Evolutionary conservation across 2,888 invertebrate genomes (phyloP).

Genomic region (Cephus spinipes): DNA sequence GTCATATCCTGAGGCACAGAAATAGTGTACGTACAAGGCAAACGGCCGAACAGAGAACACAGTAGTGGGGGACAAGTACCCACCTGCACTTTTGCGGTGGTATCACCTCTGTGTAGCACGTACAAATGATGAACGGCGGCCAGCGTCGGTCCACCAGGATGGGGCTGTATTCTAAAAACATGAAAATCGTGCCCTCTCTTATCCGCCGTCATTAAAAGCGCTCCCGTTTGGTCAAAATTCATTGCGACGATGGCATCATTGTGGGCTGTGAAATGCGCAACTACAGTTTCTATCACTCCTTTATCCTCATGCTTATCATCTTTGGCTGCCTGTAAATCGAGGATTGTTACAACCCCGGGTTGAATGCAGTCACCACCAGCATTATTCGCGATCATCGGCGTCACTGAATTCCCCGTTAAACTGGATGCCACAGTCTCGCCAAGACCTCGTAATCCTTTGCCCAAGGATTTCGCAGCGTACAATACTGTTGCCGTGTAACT

Average conservation of each 20-base stretch:
- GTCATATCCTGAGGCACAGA: slow-evolving; percentile 78
- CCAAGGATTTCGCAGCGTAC: slow-evolving; percentile 93
- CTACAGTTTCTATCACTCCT: slow-evolving; percentile 78
- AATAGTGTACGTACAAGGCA: slow-evolving; percentile 6
- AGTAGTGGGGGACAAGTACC: neutral
- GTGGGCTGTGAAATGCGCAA: slow-evolving; percentile 91
- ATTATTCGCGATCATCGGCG: slow-evolving; percentile 45
- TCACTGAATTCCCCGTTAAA: slow-evolving; percentile 73
- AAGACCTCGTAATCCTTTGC: slow-evolving; percentile 89
- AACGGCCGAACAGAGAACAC: too few species aligned
- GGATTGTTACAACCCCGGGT: slow-evolving; percentile 88
- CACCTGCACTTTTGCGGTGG: slow-evolving; percentile 91
- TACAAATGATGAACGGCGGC: slow-evolving; percentile 96
- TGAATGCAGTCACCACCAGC: slow-evolving; percentile 74
- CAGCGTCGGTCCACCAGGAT: slow-evolving; percentile 87
- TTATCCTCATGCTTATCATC: slow-evolving; percentile 72
- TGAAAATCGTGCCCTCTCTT: slow-evolving; percentile 95
- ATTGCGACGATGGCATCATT: slow-evolving; percentile 89
- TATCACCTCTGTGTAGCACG: slow-evolving; percentile 93
- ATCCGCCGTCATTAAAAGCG: slow-evolving; percentile 91
- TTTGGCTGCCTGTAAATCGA: slow-evolving; percentile 83
- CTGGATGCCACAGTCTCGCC: slow-evolving; percentile 94
- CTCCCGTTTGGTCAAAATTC: slow-evolving; percentile 91
- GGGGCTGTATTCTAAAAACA: slow-evolving; percentile 93
- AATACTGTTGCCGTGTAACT: slow-evolving; percentile 94